Percentiles rank a stretch among this genome's conserved stretches.
phyloP scores from a whole-genome alignment of 2,113 vertebrate genomes.

The mouse (Mus musculus) region DNA sequence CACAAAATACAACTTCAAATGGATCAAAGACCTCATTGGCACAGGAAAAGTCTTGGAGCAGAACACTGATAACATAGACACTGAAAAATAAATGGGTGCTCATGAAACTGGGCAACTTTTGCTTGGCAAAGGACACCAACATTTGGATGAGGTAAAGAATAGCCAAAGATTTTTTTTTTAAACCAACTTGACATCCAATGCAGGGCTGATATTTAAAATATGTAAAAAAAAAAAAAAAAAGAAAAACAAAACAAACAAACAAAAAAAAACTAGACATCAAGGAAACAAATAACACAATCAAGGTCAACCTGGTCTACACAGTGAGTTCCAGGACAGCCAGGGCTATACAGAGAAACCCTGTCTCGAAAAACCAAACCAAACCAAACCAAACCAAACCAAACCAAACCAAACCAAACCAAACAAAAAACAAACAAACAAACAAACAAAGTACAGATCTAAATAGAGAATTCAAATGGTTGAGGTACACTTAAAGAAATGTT shows the following conservation, averaged over 20 bases:
- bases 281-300: neutral
- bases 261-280: neutral
- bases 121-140: neutral
- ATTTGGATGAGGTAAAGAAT: neutral
- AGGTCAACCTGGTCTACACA: neutral
- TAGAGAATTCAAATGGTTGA: neutral
- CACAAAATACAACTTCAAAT: neutral
- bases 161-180: neutral
- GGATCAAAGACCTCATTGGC: neutral
- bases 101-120: neutral
- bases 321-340: no score
- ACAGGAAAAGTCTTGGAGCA: neutral
- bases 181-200: neutral
- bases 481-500: neutral
- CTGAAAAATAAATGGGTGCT: neutral
- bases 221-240: neutral
- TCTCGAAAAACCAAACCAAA: no score
- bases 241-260: no score
- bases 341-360: no score
- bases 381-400: no score
- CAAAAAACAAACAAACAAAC: no score
- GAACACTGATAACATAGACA: neutral
- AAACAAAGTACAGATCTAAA: neutral
- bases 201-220: neutral
- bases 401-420: no score